These are phyloP conservation scores for Rhinophrynus dorsalis DNA, from an alignment of 2,797 vertebrate species.

Conservation along the genomic window DNA sequence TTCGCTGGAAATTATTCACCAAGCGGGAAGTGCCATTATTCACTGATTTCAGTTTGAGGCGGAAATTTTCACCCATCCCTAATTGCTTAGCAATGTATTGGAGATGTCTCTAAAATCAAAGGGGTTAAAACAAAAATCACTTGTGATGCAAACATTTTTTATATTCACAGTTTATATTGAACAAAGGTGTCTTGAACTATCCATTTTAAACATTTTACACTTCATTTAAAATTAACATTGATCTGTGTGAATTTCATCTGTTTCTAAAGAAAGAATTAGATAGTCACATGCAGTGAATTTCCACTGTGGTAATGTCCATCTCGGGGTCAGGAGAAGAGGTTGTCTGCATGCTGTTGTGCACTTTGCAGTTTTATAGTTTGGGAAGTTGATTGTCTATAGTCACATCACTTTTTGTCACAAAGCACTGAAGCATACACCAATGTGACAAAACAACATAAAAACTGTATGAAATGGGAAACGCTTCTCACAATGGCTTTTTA, in stretches of 20 bases:
- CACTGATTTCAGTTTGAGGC: too few species aligned
- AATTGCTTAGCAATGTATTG: too few species aligned
- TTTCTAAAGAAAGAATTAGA: background rate
- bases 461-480: constrained; percentile 27
- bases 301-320: constrained; percentile 31
- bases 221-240: constrained; percentile 30
- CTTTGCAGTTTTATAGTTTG: constrained; percentile 26
- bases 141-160: too few species aligned
- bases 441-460: constrained; percentile 42
- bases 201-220: constrained; percentile 28
- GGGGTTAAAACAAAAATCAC: too few species aligned
- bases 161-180: constrained; percentile 5
- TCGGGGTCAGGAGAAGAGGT: constrained; percentile 18
- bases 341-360: constrained; percentile 16
- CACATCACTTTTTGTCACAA: constrained; percentile 13
- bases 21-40: too few species aligned
- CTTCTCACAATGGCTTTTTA: constrained; percentile 6
- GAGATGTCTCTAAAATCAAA: too few species aligned
- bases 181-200: constrained; percentile 11
- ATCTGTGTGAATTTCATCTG: constrained; percentile 2
- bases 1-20: too few species aligned
- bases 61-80: too few species aligned
- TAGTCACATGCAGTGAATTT: constrained; percentile 10
- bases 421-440: constrained; percentile 29
- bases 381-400: constrained; percentile 34